phyloP scores from a whole-genome alignment of 2,888 invertebrate species.

The Pogonocherus hispidulus region DNA sequence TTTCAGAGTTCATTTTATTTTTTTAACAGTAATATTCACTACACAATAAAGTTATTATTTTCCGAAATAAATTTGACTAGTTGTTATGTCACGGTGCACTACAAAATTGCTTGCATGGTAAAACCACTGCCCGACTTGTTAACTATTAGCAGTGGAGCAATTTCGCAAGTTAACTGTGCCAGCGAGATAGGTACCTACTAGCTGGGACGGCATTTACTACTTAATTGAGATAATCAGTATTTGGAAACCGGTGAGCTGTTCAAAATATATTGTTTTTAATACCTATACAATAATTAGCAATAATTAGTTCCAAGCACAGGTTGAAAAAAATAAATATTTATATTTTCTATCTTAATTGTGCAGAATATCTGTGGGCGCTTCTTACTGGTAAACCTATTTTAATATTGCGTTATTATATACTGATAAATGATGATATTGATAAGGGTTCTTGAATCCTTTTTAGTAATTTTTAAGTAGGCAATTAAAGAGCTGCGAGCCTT shows the following conservation, averaged over 20 bases:
- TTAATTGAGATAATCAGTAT: constrained; percentile 7
- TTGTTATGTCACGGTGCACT: neutral
- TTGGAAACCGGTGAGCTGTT: neutral
- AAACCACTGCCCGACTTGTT: neutral
- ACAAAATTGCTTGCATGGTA: neutral
- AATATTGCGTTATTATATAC: no score
- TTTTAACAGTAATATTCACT: neutral
- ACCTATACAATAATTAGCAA: no score
- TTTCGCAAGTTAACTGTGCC: neutral
- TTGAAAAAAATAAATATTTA: neutral
- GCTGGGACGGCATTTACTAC: neutral
- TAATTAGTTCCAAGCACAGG: neutral
- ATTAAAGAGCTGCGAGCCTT: no score
- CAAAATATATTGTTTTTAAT: neutral
- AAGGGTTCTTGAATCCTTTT: no score
- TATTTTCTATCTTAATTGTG: no score
- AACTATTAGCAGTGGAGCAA: neutral
- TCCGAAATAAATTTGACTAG: neutral
- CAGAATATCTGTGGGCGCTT: no score
- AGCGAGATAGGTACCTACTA: neutral
- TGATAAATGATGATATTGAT: no score
- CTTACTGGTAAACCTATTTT: no score
- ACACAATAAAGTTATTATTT: neutral
- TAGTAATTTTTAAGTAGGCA: no score
- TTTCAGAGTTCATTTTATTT: neutral